phyloP scores from a whole-genome alignment of 2,797 vertebrate genomes.

The Pseudomugil gertrudae region DNA sequence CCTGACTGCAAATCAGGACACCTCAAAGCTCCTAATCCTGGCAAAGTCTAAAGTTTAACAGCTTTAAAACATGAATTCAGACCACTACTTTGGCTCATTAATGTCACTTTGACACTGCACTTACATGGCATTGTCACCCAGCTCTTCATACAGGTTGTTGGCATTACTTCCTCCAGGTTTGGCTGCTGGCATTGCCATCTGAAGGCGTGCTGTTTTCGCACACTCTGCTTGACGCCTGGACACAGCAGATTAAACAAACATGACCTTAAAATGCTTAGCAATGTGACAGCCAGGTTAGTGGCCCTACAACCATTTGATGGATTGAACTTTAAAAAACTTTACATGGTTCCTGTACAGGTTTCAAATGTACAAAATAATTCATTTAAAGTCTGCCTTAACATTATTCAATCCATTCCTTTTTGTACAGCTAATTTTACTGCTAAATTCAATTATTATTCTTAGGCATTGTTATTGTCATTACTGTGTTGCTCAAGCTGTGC shows the following conservation, averaged over 20 bases:
- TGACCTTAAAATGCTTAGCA: neutral
- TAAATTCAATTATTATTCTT: too few species aligned
- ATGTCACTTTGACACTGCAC: slow-evolving; percentile 73
- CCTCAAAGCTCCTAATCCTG: slow-evolving; percentile 21
- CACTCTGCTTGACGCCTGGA: slow-evolving; percentile 95
- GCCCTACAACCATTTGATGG: neutral
- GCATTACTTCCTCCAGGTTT: slow-evolving; percentile 86
- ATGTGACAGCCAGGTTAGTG: neutral
- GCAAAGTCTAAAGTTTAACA: slow-evolving; percentile 36
- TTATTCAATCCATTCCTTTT: too few species aligned
- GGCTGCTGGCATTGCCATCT: slow-evolving; percentile 91
- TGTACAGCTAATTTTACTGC: too few species aligned
- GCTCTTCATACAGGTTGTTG: slow-evolving; percentile 95
- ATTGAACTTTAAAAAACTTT: neutral
- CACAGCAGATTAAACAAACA: slow-evolving; percentile 29
- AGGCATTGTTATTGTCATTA: neutral
- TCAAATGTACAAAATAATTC: neutral
- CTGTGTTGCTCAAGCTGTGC: neutral
- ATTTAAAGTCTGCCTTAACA: too few species aligned
- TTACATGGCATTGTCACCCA: slow-evolving; percentile 96
- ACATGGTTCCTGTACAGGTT: neutral
- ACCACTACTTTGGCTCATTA: slow-evolving; percentile 41
- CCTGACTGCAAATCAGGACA: slow-evolving; percentile 13
- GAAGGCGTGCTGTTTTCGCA: slow-evolving; percentile 95
- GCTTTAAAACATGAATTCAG: slow-evolving; percentile 35